Conservation (phyloP, 2,888 invertebrate genomes). For the Darwinula stevensoni region DNA sequence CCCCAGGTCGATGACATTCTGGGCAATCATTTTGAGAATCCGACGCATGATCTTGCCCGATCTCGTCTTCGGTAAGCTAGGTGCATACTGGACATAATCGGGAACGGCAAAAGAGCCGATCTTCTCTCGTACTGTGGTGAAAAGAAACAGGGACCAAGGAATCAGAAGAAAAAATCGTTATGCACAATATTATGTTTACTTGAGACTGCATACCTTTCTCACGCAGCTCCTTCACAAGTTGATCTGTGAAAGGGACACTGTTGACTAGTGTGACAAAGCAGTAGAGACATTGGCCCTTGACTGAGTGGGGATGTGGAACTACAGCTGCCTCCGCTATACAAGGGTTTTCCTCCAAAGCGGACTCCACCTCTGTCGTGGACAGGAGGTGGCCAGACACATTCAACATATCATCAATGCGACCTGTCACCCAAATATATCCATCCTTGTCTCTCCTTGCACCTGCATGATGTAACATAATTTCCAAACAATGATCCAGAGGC, state of each 20-base stretch:
- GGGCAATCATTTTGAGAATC: conserved; percentile 68
- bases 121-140: conserved; percentile 52
- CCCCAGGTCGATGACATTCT: conserved; percentile 62
- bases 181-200: too few species aligned
- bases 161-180: too few species aligned
- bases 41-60: conserved; percentile 97
- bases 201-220: too few species aligned
- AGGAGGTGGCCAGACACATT: conserved; percentile 94
- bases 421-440: conserved; percentile 86
- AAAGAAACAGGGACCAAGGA: too few species aligned
- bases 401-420: conserved; percentile 90
- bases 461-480: too few species aligned
- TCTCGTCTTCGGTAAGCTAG: conserved; percentile 76
- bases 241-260: conserved; percentile 32
- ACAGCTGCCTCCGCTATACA: conserved; percentile 78
- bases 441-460: conserved; percentile 72
- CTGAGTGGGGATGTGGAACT: conserved; percentile 67
- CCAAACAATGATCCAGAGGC: too few species aligned
- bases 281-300: conserved; percentile 91
- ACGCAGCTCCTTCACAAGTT: conserved; percentile 38
- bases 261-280: conserved; percentile 83
- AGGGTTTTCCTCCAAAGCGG: conserved; percentile 15
- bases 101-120: conserved; percentile 92
- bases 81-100: conserved; percentile 33
- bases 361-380: conserved; percentile 65